Conservation (phyloP, 2,888 invertebrate genomes). For the Elegia similella region DNA sequence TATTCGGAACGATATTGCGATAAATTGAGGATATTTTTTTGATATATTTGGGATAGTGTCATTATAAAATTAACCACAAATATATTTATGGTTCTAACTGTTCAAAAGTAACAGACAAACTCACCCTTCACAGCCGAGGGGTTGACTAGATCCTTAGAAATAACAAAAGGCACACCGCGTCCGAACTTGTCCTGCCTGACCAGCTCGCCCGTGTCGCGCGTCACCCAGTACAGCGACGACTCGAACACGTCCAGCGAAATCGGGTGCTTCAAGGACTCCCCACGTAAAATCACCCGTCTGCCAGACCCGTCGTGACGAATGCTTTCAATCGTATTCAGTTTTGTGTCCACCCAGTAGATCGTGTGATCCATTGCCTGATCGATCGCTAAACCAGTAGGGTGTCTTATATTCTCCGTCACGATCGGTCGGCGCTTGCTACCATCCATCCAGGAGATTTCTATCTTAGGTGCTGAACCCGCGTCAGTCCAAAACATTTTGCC, state of each 20-base stretch:
- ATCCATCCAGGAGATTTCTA: constrained; percentile 98
- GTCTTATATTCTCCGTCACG: constrained; percentile 90
- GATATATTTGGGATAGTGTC: no score
- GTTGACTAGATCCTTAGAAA: constrained; percentile 91
- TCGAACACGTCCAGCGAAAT: constrained; percentile 96
- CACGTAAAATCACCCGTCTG: constrained; percentile 86
- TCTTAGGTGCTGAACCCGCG: constrained; percentile 94
- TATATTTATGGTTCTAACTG: background rate
- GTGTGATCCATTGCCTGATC: constrained; percentile 95
- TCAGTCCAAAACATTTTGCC: constrained; percentile 97
- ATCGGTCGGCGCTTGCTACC: constrained; percentile 92
- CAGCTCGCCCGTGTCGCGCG: constrained; percentile 92
- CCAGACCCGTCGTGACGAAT: constrained; percentile 91
- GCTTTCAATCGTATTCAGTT: constrained; percentile 93
- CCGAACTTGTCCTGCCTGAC: constrained; percentile 98
- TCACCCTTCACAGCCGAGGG: constrained; percentile 92
- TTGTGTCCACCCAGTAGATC: constrained; percentile 97
- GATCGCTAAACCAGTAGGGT: constrained; percentile 94
- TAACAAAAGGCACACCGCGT: constrained; percentile 91
- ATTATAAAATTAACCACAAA: no score
- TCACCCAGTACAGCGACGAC: constrained; percentile 95
- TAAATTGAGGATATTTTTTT: no score
- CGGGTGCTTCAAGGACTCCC: constrained; percentile 89
- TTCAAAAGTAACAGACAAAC: constrained; percentile 15
- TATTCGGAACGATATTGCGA: no score